phyloP scores from a whole-genome alignment of 2,797 vertebrate genomes.

The Lerista edwardsae region DNA sequence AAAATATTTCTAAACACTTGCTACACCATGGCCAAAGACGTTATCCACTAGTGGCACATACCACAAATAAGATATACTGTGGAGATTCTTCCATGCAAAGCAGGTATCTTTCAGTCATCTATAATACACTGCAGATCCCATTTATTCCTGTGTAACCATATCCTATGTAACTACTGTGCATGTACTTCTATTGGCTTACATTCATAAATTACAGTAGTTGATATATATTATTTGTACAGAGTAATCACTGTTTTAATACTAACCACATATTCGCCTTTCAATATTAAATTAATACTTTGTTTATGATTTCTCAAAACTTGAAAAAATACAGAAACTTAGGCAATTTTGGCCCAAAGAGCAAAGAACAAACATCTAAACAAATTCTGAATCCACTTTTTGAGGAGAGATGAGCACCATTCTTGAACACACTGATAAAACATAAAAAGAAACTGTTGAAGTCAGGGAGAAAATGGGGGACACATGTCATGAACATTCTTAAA shows the following conservation, averaged over 20 bases:
- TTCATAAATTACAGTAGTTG: background rate
- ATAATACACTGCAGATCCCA: background rate
- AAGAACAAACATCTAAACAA: background rate
- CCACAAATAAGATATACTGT: background rate
- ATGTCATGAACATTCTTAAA: background rate
- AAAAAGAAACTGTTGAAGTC: background rate
- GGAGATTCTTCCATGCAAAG: background rate
- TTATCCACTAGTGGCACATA: background rate
- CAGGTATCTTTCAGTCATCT: background rate
- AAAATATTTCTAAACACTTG: accelerated
- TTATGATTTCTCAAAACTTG: background rate
- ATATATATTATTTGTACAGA: too few species aligned
- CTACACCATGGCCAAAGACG: background rate
- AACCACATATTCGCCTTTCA: too few species aligned
- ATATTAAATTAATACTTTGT: too few species aligned
- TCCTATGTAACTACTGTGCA: too few species aligned
- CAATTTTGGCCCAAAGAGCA: background rate
- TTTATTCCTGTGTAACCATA: background rate
- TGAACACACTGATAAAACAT: background rate
- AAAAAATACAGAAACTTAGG: background rate
- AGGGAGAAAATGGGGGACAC: background rate
- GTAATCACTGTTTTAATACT: too few species aligned
- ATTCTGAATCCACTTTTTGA: background rate
- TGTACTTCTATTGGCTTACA: background rate
- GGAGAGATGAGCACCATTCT: background rate